Conservation (phyloP, 2,113 vertebrate species). For the Sinocyclocheilus rhinocerous region DNA sequence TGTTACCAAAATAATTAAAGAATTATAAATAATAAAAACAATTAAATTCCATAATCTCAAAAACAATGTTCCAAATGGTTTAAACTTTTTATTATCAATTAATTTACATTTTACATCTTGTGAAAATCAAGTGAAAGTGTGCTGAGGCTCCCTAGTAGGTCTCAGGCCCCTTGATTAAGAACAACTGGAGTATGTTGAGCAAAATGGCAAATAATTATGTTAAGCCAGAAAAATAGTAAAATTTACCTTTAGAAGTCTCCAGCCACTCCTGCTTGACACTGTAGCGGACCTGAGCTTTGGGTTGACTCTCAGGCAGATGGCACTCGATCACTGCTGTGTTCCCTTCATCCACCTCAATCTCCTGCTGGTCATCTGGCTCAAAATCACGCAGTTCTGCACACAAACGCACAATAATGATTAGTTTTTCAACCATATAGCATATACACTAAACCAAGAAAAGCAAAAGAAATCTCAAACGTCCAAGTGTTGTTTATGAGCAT, state of each 20-base stretch:
- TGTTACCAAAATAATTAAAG: too few species aligned
- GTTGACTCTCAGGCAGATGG: constrained; percentile 94
- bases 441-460: background rate
- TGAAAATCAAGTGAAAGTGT: background rate
- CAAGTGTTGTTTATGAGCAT: background rate
- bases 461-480: background rate
- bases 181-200: background rate
- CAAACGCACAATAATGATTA: constrained; percentile 40
- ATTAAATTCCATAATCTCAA: too few species aligned
- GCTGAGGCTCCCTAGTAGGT: background rate
- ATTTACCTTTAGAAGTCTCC: constrained; percentile 90
- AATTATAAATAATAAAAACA: too few species aligned
- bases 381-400: constrained; percentile 92
- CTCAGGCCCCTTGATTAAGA: background rate
- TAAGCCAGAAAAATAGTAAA: background rate
- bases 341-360: constrained; percentile 96
- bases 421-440: background rate
- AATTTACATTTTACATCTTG: background rate
- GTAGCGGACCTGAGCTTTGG: constrained; percentile 96
- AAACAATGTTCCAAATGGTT: background rate
- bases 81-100: background rate
- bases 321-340: constrained; percentile 96
- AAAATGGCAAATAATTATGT: too few species aligned
- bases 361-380: constrained; percentile 88
- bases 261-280: constrained; percentile 98